These are phyloP conservation scores for Fabriciana adippe DNA, from an alignment of 2,888 invertebrate genomes.

Conservation along the genomic window DNA sequence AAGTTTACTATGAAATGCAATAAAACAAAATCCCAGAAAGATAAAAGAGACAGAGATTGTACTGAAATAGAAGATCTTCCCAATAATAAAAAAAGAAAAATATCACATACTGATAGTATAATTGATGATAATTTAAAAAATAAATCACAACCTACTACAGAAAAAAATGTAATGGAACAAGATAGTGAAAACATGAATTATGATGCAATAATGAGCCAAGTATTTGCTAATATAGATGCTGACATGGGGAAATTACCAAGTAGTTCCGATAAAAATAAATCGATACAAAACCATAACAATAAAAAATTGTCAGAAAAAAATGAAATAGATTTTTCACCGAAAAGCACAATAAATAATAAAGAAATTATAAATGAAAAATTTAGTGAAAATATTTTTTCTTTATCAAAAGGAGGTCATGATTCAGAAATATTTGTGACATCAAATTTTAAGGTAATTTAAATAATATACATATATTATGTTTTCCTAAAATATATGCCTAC, in stretches of 20 bases:
- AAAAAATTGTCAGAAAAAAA: not conserved
- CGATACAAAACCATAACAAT: too few relatives aligned
- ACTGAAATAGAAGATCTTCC: conserved; percentile 48
- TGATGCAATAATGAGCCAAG: conserved; percentile 66
- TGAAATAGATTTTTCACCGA: conserved; percentile 15
- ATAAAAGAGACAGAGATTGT: conserved; percentile 57
- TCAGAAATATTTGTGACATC: conserved; percentile 29
- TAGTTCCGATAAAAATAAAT: too few relatives aligned
- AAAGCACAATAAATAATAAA: not conserved
- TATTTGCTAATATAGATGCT: conserved; percentile 71
- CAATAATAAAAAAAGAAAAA: conserved; percentile 58
- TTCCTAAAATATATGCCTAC: not conserved
- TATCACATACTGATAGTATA: conserved; percentile 11
- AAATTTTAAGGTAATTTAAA: conserved; percentile 28
- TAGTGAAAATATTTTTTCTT: conserved; percentile 72
- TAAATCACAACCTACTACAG: conserved; percentile 18
- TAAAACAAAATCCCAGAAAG: conserved; percentile 49
- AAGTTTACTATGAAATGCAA: conserved; percentile 50
- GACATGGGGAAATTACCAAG: conserved; percentile 53
- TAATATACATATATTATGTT: not conserved
- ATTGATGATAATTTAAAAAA: conserved; percentile 15
- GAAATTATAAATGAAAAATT: conserved; percentile 46
- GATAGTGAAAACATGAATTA: conserved; percentile 65
- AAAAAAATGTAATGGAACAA: conserved; percentile 39
- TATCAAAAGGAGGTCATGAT: conserved; percentile 50